Evolutionary conservation across 2,888 invertebrate genomes (phyloP), one percentile per base, ranked within the genome.

Genomic region (Laothoe populi): DNA sequence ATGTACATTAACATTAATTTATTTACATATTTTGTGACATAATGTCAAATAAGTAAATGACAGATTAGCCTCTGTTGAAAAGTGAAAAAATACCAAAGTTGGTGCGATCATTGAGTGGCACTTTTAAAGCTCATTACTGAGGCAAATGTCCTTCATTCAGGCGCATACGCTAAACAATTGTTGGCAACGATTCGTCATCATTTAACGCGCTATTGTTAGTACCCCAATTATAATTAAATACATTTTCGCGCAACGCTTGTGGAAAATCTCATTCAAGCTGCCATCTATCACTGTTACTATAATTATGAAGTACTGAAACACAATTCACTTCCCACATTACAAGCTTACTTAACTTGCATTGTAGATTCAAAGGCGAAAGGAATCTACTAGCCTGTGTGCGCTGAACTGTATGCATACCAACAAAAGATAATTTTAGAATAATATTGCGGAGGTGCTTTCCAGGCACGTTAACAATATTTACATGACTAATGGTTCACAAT

Each of bases 391-490:
- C 44, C 31, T 19, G 44, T 16, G 16, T 48, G 38, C 40, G 23
- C 48, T 59, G 13, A 45, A 23, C 44, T 60, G 49, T 53, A 59
- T 72, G 70, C 73, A 77, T 72, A 70, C 66, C 69, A 75, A 73
- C 72, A 72, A 77, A 75, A 73, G 70, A 71, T 72, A 73, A 67
- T 74, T 71, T 70, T 68, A 70, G 66, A 72, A 72, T 70, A 73
- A 69, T 66, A 65, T 67, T 73, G 65, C 65, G 62, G 71, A 71
- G 72, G 70, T 78, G 78, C 73, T 75, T 79, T 75, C 70, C 76
- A 79, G 81, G 77, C 76, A 75, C 82, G 80, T 83, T 89, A 90
- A 88, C 84, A 82, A 85, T 90, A 91, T 91, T 90, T 88, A 87
- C 90, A 90, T 88, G 87, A 83, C 82, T 88, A 89, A 89, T 88